These are phyloP conservation scores for Phyllostomus hastatus DNA, from an alignment of 2,113 vertebrate species.

Conservation along the genomic window DNA sequence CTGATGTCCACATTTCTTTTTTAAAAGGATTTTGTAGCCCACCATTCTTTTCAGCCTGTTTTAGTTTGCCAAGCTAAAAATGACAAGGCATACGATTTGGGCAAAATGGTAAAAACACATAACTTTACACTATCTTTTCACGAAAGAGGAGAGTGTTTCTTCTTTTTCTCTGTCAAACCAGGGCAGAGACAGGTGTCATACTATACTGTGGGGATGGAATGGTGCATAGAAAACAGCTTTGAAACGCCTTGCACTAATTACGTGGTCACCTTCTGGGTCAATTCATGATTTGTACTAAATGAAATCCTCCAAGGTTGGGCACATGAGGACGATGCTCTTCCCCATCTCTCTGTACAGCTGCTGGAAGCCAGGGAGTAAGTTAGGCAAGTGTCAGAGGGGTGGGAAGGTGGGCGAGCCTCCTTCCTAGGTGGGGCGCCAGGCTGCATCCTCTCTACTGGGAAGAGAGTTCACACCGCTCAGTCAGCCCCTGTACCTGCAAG, in stretches of 20 bases:
- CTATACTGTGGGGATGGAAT: not conserved
- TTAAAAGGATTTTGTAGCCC: not conserved
- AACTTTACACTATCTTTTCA: not conserved
- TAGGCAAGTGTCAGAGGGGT: not conserved
- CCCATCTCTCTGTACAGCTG: not conserved
- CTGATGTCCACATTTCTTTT: not conserved
- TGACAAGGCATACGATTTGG: not conserved
- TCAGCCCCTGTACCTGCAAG: too few relatives aligned
- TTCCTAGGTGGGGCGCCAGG: accelerated
- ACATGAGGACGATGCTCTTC: not conserved
- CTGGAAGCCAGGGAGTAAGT: not conserved
- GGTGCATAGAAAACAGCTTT: not conserved
- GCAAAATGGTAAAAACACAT: not conserved
- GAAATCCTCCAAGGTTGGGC: not conserved
- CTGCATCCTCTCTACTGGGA: not conserved
- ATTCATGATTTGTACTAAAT: not conserved
- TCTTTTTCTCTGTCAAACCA: conserved; percentile 1
- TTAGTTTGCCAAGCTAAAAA: not conserved
- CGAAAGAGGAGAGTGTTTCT: not conserved
- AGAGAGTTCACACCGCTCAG: too few relatives aligned
- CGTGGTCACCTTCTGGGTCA: not conserved
- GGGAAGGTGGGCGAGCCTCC: not conserved
- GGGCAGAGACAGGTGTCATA: not conserved
- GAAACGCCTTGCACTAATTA: not conserved
- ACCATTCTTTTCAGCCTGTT: not conserved